Percentiles rank a stretch among this genome's conserved stretches.
These are phyloP conservation scores for Hirudinaria manillensis DNA, from an alignment of 2,888 invertebrate species.

Conservation along the genomic window DNA sequence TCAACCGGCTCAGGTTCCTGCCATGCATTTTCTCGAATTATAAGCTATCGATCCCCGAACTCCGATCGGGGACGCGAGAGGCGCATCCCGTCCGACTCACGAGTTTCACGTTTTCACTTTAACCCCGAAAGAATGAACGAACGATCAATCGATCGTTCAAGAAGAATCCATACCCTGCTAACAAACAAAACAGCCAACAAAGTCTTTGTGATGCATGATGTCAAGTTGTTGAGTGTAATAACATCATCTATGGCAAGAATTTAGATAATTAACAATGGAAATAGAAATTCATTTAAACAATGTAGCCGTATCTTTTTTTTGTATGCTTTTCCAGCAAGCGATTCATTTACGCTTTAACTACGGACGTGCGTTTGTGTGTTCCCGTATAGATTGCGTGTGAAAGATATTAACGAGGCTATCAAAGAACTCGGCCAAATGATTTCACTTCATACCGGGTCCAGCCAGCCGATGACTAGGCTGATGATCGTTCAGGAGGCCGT, in stretches of 20 bases:
- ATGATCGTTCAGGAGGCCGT: slow-evolving; percentile 98
- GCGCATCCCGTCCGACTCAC: no score
- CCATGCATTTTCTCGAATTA: no score
- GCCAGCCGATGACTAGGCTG: slow-evolving; percentile 95
- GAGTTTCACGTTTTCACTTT: no score
- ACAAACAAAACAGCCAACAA: slow-evolving; percentile 13
- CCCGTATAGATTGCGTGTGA: slow-evolving; percentile 78
- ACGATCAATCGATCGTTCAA: not conserved
- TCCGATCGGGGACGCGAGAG: no score
- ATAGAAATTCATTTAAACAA: no score
- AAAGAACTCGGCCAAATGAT: slow-evolving; percentile 97
- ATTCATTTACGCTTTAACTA: not conserved
- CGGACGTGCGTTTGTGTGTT: not conserved
- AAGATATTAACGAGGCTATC: slow-evolving; percentile 95
- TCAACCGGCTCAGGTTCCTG: slow-evolving; percentile 9
- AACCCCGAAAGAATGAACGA: no score
- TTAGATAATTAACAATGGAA: no score
- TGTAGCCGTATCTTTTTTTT: not conserved
- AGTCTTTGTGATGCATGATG: slow-evolving; percentile 15
- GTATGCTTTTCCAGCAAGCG: not conserved
- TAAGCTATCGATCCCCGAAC: no score
- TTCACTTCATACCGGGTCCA: slow-evolving; percentile 89
- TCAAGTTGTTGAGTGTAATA: slow-evolving; percentile 13
- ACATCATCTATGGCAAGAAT: not conserved
- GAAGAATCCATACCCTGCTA: not conserved